Base-by-base conservation (phyloP, 2,797 vertebrate species). In the Hirundo rustica region DNA sequence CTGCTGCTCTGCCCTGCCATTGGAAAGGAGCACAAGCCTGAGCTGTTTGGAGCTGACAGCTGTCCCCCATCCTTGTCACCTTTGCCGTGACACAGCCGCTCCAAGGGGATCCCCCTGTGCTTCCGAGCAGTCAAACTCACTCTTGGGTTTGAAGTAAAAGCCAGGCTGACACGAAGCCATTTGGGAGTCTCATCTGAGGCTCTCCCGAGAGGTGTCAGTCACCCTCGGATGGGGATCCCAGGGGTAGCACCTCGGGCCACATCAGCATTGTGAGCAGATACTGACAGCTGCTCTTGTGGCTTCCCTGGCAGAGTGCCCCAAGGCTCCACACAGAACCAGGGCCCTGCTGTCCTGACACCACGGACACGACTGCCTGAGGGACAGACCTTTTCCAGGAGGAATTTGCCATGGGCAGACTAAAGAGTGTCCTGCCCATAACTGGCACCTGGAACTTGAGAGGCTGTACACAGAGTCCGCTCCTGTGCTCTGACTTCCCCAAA, bases 41-140 rank as follows among this genome's bases (percentile, higher is more conserved):
- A 91, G 70, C 55, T 73, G 34, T 47, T 60, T 20, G 85, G 76
- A 96, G 73, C 50, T 72, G 89, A 95, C 82, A 93, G 93, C 70
- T 40, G 19, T 71, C 50, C 79, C 61, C 2, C 1, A 13, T 64
- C 65, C 61, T 64, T 34, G 50, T 47, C 89, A 77, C 78, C 70
- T 91, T 2, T 8, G 34, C 0, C 1, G 50, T 48, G 82, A 86
- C 73, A 71, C 38, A 50, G 65, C 44, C 57, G 23, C 66, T 83
- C 82, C 27, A 11, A 80, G 13, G 58, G 67, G 73, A 83, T 40
- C 53, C 23, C 57, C 13, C 8, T 0, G 13, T 45, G 38, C 27
- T 71, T 65, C 40, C 0, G 4, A 81, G 53, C 0, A 76, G 61
- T 36, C 21, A 2, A 19, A 71, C n/a, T 74, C 54, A 9, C 23